Evolutionary conservation across 2,797 vertebrate species (phyloP).

Genomic region (Rhynchonycteris naso): DNA sequence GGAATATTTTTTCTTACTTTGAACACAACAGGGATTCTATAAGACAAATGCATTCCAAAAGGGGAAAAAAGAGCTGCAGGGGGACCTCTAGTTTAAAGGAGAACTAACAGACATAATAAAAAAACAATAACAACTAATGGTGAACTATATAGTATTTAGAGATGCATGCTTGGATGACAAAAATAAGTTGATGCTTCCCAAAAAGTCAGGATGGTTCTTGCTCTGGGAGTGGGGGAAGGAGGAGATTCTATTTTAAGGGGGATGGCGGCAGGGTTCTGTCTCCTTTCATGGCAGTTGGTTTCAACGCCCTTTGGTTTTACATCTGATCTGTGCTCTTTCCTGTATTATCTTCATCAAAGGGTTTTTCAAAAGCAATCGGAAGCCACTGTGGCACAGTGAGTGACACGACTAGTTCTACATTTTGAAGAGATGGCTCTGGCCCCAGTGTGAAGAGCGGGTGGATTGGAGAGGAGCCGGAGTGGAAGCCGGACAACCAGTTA

Average conservation of each 20-base stretch:
- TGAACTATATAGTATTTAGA: not conserved
- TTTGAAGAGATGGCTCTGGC: not conserved
- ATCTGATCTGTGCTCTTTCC: slow-evolving; percentile 34
- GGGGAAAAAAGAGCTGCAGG: not conserved
- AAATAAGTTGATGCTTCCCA: not conserved
- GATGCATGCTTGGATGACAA: not conserved
- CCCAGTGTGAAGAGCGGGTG: not conserved
- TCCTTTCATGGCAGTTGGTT: not conserved
- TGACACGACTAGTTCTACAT: not conserved
- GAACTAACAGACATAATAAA: not conserved
- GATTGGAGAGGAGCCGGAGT: not conserved
- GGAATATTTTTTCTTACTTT: slow-evolving; percentile 15
- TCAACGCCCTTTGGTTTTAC: not conserved
- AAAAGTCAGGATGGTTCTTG: not conserved
- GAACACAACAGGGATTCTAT: not conserved
- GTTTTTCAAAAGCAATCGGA: not conserved
- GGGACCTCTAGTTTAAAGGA: not conserved
- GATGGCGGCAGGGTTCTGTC: not conserved
- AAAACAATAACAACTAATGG: not conserved
- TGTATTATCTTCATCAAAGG: not conserved
- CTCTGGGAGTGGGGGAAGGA: not conserved
- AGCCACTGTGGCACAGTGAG: not conserved
- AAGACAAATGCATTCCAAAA: not conserved
- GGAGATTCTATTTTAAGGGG: not conserved
- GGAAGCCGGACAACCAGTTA: not conserved